Percentiles rank a stretch among this genome's conserved stretches.
Evolutionary conservation across 2,888 invertebrate species (phyloP).

Genomic region (Dolichomitus sp.): DNA sequence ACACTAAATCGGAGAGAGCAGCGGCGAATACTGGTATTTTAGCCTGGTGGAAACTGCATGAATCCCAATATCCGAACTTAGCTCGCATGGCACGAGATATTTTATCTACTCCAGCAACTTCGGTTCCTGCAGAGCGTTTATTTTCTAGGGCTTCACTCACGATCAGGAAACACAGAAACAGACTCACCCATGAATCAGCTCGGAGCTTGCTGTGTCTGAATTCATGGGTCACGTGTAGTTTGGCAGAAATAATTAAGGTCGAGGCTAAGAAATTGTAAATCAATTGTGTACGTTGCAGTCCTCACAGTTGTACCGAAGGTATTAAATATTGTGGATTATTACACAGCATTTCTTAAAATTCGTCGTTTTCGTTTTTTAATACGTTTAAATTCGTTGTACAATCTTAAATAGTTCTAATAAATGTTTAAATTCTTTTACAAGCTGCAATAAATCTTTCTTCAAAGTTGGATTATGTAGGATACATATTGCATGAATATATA

Average conservation of each 20-base stretch:
- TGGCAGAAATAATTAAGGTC: constrained; percentile 6
- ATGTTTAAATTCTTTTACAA: neutral
- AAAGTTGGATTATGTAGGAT: too few species aligned
- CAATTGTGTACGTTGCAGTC: constrained; percentile 2
- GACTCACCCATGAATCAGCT: too few species aligned
- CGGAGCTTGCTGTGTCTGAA: too few species aligned
- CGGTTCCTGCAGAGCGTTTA: constrained; percentile 63
- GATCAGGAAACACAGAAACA: too few species aligned
- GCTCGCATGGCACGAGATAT: too few species aligned
- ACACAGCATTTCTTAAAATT: too few species aligned
- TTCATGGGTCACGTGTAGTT: constrained; percentile 50
- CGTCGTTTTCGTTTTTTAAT: too few species aligned
- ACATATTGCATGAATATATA: too few species aligned
- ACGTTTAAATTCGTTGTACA: neutral
- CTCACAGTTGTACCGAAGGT: constrained; percentile 1
- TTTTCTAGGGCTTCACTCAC: constrained; percentile 65
- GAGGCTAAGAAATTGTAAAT: constrained; percentile 4
- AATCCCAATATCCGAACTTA: constrained; percentile 48
- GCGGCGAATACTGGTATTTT: constrained; percentile 39
- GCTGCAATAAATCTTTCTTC: too few species aligned
- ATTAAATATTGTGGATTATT: too few species aligned
- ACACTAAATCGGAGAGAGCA: constrained; percentile 33
- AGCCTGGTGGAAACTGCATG: constrained; percentile 29
- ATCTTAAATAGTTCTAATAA: constrained; percentile 5
- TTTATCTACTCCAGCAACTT: constrained; percentile 62